These are phyloP conservation scores for Lepidurus arcticus DNA, from an alignment of 1,140 invertebrate species.

Conservation along the genomic window DNA sequence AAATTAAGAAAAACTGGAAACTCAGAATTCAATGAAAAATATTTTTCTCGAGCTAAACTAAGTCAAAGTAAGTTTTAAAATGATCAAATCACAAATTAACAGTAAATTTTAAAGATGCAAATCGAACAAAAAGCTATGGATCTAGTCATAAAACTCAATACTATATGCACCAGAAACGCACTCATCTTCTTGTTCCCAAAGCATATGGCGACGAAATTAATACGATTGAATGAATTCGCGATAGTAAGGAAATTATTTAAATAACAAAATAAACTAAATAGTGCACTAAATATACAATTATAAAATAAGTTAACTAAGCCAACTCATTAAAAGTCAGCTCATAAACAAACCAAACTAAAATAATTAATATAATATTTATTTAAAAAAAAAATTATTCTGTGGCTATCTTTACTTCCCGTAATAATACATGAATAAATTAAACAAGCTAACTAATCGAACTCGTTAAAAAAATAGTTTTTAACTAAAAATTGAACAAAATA, in stretches of 20 bases:
- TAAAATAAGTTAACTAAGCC: not conserved
- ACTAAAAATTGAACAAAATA: constrained; percentile 13
- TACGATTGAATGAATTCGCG: not conserved
- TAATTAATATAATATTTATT: not conserved
- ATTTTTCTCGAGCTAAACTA: not conserved
- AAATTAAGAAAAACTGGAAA: no score
- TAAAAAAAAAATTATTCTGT: not conserved
- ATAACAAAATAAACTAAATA: no score
- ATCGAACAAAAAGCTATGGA: not conserved
- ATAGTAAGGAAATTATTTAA: no score
- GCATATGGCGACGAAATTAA: not conserved
- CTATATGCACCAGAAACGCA: constrained; percentile 28
- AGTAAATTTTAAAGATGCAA: not conserved
- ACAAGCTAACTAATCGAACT: not conserved
- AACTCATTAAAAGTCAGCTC: constrained; percentile 8
- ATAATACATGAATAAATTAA: not conserved
- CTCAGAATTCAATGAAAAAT: no score
- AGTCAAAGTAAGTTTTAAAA: not conserved
- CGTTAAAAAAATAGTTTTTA: not conserved
- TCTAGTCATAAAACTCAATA: constrained; percentile 30
- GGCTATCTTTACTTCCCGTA: not conserved
- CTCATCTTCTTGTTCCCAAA: not conserved
- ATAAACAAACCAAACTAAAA: not conserved
- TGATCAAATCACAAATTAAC: not conserved
- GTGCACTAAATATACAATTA: no score